Conservation (phyloP, 2,113 vertebrate species). For the Hypanus sabinus region DNA sequence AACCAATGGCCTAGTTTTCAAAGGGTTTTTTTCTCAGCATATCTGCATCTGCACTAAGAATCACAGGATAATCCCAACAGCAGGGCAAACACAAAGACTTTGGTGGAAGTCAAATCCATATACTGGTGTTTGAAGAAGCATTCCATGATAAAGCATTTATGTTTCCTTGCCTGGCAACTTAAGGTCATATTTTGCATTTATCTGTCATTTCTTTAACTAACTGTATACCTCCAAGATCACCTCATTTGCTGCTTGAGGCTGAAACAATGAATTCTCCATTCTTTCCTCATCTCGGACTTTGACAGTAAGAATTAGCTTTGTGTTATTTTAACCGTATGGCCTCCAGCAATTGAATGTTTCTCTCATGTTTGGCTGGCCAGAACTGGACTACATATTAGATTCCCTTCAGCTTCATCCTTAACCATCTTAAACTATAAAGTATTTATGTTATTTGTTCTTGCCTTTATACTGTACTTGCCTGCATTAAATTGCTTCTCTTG, state of each 20-base stretch:
- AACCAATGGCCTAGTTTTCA: not conserved
- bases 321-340: not conserved
- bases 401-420: too few species aligned
- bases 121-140: too few species aligned
- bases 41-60: not conserved
- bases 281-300: not conserved
- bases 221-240: too few species aligned
- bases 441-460: too few species aligned
- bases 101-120: too few species aligned
- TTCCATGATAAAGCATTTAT: too few species aligned
- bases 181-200: too few species aligned
- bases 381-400: not conserved
- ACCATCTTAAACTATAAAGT: too few species aligned
- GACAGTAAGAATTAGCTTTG: not conserved
- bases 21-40: not conserved
- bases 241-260: not conserved
- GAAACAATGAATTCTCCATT: not conserved
- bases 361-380: not conserved
- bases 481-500: too few species aligned
- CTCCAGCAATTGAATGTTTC: not conserved
- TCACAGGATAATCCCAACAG: not conserved
- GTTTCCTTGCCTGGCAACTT: too few species aligned
- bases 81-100: not conserved
- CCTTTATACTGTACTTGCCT: too few species aligned
- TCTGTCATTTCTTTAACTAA: too few species aligned